Base-by-base conservation (phyloP, 2,797 vertebrate species). In the Sebastes trivittatus region DNA sequence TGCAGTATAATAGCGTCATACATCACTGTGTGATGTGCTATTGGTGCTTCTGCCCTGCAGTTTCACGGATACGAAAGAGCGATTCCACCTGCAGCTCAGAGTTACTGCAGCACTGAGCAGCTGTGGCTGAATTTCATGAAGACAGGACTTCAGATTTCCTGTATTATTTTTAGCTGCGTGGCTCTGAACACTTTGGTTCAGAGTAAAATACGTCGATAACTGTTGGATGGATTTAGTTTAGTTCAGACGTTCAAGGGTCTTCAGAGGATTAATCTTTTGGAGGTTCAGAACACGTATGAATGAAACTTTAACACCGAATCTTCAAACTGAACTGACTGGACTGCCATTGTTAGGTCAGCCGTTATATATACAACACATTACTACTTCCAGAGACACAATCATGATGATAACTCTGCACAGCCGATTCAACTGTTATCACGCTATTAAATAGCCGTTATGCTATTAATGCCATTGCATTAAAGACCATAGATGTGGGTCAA, bases 61-160 rank as follows among this genome's bases (percentile, higher is more conserved):
- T 84, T 83, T 74, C 81, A 80, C 77, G 65, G 74, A 86, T 58
- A 83, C 81, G 3, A 83, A 38, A 83, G 87, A 89, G 84, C 68
- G 80, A 91, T 86, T 90, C 88, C 87, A 91, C 87, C 90, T 88
- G 89, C 86, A 83, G 85, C 86, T 64, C 63, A 20, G 61, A 80
- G 65, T 75, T 36, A 65, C 77, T 67, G 84, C 77, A 49, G 70
- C 73, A 16, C 54, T 13, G 42, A 78, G n/a, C 84, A 82, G 72
- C 79, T 85, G 79, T 29, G 70, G 69, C 62, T 59, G 79, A 62
- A 68, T 78, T 75, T 83, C 59, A 76, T 9, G n/a, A 55, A 67
- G 72, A 77, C 42, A 10, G 22, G 14, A 68, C 64, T 75, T 87
- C 46, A 71, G 58, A 22, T 56, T 83, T 80, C 64, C 59, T 22